A percentile compares a stretch with the other conserved stretches of the same genome.
These are phyloP conservation scores for Rhinophrynus dorsalis DNA, from an alignment of 2,797 vertebrate species.

Conservation along the genomic window DNA sequence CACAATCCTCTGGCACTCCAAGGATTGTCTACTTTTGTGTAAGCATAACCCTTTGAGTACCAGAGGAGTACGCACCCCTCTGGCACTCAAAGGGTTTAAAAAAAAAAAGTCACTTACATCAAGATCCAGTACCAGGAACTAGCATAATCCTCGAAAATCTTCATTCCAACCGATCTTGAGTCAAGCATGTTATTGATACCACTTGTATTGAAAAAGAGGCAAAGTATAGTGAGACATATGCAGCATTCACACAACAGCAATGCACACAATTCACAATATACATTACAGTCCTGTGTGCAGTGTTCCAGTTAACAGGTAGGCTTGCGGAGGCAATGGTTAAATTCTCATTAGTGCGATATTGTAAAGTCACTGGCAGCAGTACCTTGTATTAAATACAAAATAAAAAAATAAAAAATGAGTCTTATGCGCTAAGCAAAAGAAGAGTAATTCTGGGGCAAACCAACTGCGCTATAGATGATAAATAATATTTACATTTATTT, in stretches of 20 bases:
- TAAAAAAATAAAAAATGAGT: too few relatives aligned
- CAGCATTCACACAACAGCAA: slow-evolving; percentile 30
- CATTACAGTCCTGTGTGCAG: neutral
- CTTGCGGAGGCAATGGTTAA: neutral
- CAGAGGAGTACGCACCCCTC: too few relatives aligned
- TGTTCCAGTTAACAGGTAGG: neutral
- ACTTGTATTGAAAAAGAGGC: slow-evolving; percentile 66
- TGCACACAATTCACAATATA: neutral
- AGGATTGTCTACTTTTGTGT: too few relatives aligned
- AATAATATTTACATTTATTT: too few relatives aligned
- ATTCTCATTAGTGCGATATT: neutral
- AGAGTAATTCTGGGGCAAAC: too few relatives aligned
- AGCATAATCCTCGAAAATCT: slow-evolving; percentile 93
- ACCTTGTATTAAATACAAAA: too few relatives aligned
- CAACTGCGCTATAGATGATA: too few relatives aligned
- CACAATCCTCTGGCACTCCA: too few relatives aligned
- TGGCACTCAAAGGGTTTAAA: too few relatives aligned
- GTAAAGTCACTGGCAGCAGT: neutral
- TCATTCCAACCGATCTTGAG: slow-evolving; percentile 83
- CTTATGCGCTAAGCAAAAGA: too few relatives aligned
- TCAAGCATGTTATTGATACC: slow-evolving; percentile 81
- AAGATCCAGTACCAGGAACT: slow-evolving; percentile 96
- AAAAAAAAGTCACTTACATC: slow-evolving; percentile 74
- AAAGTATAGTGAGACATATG: slow-evolving; percentile 44
- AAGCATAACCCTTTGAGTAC: too few relatives aligned